Base-by-base conservation (phyloP, 2,113 vertebrate species). In the Apistogramma diplotaenia region DNA sequence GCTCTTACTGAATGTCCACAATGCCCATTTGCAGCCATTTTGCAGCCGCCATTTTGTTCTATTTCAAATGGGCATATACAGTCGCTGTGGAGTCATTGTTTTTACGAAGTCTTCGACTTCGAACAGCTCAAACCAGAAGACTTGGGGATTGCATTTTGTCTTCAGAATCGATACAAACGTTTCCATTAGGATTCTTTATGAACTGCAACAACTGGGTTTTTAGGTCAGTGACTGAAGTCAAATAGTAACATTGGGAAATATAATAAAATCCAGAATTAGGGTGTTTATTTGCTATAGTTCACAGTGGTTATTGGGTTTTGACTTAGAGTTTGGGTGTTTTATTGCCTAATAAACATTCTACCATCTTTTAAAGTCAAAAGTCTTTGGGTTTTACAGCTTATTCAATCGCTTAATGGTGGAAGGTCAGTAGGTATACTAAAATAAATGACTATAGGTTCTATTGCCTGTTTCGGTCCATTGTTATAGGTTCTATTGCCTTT, bases 41-140 rank as follows among this genome's bases (percentile, higher is more conserved):
- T 62, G 53, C 53, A 31, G 67, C 74, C 21, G 85, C 89, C 90
- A 90, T 91, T 85, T 93, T 86, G 85, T 83, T 54, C 74, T 73
- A 13, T 83, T 75, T 81, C 70, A 53, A 51, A 80, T 19, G 71
- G 59, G 81, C 61, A 33, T 43, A 33, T 40, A 55, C 40, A 5
- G 15, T 12, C n/a, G 19, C 31, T 72, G 53, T 5, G 23, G 51
- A 76, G 55, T 74, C 2, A 58, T 77, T 56, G 57, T 60, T 51
- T 67, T 35, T 67, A 27, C 9, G 9, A 19, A 29, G 29, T 67
- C 31, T 70, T 79, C 54, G 27, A 78, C 60, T 71, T 59, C 25
- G 10, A 70, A 56, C 23, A 56, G 49, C 11, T 74, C 33, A 37
- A 23, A 29, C 35, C 16, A 27, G 37, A 71, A 75, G 55, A 18